Percentiles rank a stretch among this genome's conserved stretches.
These are phyloP conservation scores for Octodon degus DNA, from an alignment of 2,113 vertebrate genomes.

Conservation along the genomic window DNA sequence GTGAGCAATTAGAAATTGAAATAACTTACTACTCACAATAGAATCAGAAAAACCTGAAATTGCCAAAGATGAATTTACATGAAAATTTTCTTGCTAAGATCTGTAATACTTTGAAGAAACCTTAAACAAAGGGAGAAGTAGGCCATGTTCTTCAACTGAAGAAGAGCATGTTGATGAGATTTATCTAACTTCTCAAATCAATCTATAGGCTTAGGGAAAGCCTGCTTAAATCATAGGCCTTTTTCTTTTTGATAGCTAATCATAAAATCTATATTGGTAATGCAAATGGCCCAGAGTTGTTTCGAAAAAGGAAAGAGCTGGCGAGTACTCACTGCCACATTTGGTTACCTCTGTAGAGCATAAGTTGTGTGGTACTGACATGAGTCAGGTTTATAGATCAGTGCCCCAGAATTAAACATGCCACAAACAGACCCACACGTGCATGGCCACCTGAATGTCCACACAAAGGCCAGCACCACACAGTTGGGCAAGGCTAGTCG, in stretches of 20 bases:
- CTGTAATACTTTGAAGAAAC: neutral
- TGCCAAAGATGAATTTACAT: neutral
- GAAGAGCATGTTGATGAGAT: neutral
- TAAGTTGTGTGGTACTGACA: neutral
- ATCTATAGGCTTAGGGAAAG: neutral
- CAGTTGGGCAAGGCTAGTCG: neutral
- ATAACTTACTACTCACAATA: neutral
- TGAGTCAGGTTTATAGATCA: neutral
- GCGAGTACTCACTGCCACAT: neutral
- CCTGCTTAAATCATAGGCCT: neutral
- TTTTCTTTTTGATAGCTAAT: neutral
- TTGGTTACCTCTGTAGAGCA: neutral
- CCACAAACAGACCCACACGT: neutral
- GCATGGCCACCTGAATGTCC: neutral
- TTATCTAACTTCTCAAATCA: neutral
- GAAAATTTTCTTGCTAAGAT: neutral
- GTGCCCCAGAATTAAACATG: neutral
- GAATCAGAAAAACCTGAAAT: neutral
- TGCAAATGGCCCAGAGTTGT: neutral
- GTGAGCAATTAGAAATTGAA: neutral
- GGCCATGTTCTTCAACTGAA: fast-evolving
- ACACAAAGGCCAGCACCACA: neutral
- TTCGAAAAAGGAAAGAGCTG: neutral
- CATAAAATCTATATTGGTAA: neutral
- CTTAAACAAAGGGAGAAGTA: neutral